Conservation (phyloP, 2,888 invertebrate genomes). For the Scaptomyza reducta region DNA sequence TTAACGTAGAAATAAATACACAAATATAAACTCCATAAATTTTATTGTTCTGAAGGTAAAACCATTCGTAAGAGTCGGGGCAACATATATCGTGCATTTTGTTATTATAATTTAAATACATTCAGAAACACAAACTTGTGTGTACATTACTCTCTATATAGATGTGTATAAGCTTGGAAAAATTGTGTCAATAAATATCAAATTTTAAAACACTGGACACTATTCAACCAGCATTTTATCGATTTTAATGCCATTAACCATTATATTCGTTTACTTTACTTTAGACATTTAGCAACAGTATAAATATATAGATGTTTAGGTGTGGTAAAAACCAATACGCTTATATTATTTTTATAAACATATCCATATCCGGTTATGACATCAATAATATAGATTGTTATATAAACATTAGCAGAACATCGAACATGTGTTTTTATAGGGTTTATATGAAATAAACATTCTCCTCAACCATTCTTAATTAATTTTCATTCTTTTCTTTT, state of each 20-base stretch:
- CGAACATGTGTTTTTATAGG: not conserved
- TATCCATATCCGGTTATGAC: conserved; percentile 3
- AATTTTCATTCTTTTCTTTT: conserved; percentile 39
- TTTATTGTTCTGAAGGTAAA: conserved; percentile 31
- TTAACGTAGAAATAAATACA: conserved; percentile 3
- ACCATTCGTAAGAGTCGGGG: conserved; percentile 14
- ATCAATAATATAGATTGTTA: conserved; percentile 1
- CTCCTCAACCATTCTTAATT: conserved; percentile 18
- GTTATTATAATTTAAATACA: conserved; percentile 5
- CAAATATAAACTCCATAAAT: conserved; percentile 31
- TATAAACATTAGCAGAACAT: conserved; percentile 10
- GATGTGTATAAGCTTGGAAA: conserved; percentile 16
- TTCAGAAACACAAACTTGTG: conserved; percentile 8
- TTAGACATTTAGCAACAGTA: conserved; percentile 33
- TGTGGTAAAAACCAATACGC: conserved; percentile 27
- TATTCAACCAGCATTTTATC: conserved; percentile 52
- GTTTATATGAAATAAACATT: conserved; percentile 6
- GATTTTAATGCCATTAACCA: conserved; percentile 13
- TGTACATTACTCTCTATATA: conserved; percentile 4
- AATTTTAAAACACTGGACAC: conserved; percentile 50
- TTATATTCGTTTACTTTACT: conserved; percentile 11
- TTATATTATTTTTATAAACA: conserved; percentile 18
- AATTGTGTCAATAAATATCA: conserved; percentile 27
- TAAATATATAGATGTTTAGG: conserved; percentile 10
- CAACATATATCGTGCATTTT: conserved; percentile 23